These are phyloP conservation scores for Polydrusus pterygomalis DNA, from an alignment of 2,888 invertebrate species.

Conservation along the genomic window DNA sequence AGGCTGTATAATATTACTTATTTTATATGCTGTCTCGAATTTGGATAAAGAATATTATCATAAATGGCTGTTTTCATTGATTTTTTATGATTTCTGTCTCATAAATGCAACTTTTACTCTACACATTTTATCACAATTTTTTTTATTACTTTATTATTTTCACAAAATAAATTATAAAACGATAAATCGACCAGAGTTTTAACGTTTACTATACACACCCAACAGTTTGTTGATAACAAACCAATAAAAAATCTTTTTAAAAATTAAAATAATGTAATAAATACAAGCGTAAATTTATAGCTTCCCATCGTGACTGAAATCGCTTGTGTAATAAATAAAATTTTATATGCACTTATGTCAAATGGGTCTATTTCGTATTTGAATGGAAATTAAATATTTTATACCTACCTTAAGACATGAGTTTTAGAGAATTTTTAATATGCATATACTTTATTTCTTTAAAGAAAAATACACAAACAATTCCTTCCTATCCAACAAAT, in stretches of 20 bases:
- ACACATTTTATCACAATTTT: too few species aligned
- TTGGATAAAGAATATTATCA: too few species aligned
- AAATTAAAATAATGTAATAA: slow-evolving; percentile 25
- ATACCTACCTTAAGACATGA: neutral
- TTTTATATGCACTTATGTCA: slow-evolving; percentile 32
- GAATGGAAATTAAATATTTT: slow-evolving; percentile 5
- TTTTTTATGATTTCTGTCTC: too few species aligned
- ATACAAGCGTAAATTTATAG: slow-evolving; percentile 33
- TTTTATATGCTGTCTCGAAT: too few species aligned
- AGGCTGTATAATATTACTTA: too few species aligned
- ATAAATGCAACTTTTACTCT: neutral
- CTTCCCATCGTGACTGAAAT: slow-evolving; percentile 33
- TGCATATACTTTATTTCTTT: neutral
- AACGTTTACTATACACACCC: neutral
- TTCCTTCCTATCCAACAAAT: too few species aligned
- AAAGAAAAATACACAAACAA: too few species aligned
- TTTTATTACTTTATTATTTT: neutral
- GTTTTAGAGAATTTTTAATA: neutral
- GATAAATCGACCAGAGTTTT: neutral
- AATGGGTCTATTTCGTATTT: slow-evolving; percentile 18
- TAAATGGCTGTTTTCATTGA: too few species aligned
- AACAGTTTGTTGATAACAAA: neutral
- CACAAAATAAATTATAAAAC: neutral
- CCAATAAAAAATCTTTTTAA: slow-evolving; percentile 5
- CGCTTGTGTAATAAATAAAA: slow-evolving; percentile 33